Conservation (phyloP, 2,797 vertebrate species). For the Sciurus carolinensis region DNA sequence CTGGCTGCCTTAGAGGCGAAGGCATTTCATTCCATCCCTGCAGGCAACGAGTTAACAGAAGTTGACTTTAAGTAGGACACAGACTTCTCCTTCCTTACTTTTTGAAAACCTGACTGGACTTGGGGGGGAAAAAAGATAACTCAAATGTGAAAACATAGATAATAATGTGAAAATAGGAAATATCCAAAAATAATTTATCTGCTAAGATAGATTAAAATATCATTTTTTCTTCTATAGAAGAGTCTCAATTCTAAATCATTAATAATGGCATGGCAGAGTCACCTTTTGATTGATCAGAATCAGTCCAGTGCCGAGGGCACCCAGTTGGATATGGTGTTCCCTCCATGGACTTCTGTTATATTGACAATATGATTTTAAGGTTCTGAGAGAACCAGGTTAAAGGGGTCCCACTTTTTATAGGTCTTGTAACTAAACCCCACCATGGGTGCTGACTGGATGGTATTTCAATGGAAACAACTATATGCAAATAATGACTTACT, state of each 20-base stretch:
- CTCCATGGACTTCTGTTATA: fast-evolving
- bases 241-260: background rate
- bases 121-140: background rate
- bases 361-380: background rate
- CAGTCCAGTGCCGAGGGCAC: background rate
- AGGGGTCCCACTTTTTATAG: background rate
- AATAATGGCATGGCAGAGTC: background rate
- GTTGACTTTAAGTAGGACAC: conserved; percentile 43
- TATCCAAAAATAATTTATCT: background rate
- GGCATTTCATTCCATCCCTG: background rate
- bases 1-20: background rate
- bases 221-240: background rate
- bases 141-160: background rate
- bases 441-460: background rate
- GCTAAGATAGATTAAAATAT: background rate
- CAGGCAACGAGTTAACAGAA: background rate
- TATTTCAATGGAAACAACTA: background rate
- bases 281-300: background rate
- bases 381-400: background rate
- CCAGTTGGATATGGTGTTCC: fast-evolving
- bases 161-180: conserved; percentile 33
- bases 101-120: conserved; percentile 18
- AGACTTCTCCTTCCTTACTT: background rate
- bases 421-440: background rate
- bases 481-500: background rate